Evolutionary conservation across 2,113 vertebrate genomes (phyloP).

Genomic region (Lepidothrix coronata): DNA sequence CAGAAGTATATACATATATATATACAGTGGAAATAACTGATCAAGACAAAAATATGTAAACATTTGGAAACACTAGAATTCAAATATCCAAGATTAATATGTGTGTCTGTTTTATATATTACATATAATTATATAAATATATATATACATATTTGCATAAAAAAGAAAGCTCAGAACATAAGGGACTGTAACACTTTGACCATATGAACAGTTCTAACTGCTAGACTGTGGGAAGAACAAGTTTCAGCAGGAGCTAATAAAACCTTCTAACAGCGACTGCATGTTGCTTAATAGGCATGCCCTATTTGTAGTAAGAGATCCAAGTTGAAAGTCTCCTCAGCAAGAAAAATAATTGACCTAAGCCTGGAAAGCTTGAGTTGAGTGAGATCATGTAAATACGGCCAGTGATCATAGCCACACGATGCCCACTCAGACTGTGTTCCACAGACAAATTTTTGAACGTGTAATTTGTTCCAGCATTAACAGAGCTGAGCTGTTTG

Average conservation of each 20-base stretch:
- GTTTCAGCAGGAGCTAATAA: not conserved
- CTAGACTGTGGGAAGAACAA: not conserved
- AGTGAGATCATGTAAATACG: slow-evolving; percentile 8
- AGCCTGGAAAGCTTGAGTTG: not conserved
- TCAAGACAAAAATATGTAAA: not conserved
- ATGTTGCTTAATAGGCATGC: not conserved
- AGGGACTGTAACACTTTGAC: not conserved
- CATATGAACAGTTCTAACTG: not conserved
- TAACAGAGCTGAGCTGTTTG: not conserved
- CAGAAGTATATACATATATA: not conserved
- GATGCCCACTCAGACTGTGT: not conserved
- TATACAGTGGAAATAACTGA: not conserved
- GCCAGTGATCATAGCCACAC: not conserved
- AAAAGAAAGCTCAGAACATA: not conserved
- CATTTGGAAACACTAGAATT: not conserved
- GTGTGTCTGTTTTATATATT: not conserved
- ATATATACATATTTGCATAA: too few species aligned
- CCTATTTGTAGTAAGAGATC: not conserved
- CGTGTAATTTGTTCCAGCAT: not conserved
- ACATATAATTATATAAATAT: not conserved
- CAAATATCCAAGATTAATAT: not conserved
- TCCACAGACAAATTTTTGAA: not conserved
- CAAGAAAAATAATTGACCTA: slow-evolving; percentile 33
- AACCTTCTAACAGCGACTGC: not conserved
- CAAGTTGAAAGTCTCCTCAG: not conserved